A percentile compares a stretch with the other conserved stretches of the same genome.
phyloP scores from a whole-genome alignment of 2,113 vertebrate species.

The Hystrix cristata region DNA sequence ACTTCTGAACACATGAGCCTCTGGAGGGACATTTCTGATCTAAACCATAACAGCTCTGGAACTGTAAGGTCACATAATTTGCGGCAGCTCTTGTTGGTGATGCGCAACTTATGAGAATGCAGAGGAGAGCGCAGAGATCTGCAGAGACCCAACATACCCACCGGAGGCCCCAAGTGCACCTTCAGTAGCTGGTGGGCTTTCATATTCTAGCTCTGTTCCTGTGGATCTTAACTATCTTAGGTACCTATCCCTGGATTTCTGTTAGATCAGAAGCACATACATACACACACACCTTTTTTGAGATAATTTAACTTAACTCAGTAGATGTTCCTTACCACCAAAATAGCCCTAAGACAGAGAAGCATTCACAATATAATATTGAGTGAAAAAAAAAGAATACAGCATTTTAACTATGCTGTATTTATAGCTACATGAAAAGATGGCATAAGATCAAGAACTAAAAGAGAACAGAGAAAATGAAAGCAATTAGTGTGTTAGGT shows the following conservation, averaged over 20 bases:
- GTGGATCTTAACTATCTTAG: background rate
- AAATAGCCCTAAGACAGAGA: conserved; percentile 67
- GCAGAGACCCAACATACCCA: too few relatives aligned
- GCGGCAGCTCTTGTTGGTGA: background rate
- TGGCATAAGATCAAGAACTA: conserved; percentile 61
- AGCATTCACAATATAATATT: conserved; percentile 30
- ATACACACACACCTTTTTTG: background rate
- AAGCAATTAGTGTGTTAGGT: conserved; percentile 31
- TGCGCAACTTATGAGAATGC: fast-evolving
- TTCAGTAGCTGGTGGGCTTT: background rate
- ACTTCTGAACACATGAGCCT: background rate
- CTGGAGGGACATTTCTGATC: too few relatives aligned
- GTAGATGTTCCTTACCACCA: conserved; percentile 57
- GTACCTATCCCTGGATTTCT: conserved; percentile 11
- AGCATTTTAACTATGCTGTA: conserved; percentile 35
- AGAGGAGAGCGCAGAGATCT: background rate
- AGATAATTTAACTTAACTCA: conserved; percentile 58
- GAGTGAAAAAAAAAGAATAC: conserved; percentile 6
- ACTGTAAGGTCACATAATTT: background rate
- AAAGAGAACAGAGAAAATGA: conserved; percentile 67
- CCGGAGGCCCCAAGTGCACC: background rate
- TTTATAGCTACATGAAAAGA: conserved; percentile 47
- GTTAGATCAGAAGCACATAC: background rate
- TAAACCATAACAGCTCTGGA: background rate
- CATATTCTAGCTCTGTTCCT: background rate